Evolutionary conservation across 1,140 invertebrate species (phyloP), one percentile per base, ranked within the genome.

Genomic region (Heliconius eleuchia): DNA sequence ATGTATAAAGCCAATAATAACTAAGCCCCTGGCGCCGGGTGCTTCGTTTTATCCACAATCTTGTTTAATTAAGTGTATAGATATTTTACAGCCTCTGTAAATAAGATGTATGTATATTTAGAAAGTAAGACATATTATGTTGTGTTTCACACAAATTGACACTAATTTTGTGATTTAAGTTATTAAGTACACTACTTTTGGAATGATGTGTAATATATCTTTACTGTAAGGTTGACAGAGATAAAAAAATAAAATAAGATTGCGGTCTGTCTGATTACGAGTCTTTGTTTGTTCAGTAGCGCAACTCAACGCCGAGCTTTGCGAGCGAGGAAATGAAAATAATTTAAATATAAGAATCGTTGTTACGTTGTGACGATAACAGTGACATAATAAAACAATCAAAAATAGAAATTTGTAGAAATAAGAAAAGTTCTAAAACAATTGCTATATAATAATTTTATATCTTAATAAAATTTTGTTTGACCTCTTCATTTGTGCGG

Each of bases 1-100:
- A 34, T 77, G 76, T 72, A 39, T 55, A 13, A 30, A 34, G 46
- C 70, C 76, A 77, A 77, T 77, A 77, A 77, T 77, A 72, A 71
- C 76, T 72, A 55, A 77, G 46, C 70, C 42, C 46, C 8, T 72
- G 76, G 76, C 76, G 76, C 76, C 76, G 42, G 42, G 11, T 71
- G 71, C 37, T 72, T 72, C 55, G 50, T 71, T 77, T 77, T 70
- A 70, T 42, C 27, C n/a, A 23, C 23, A 39, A 46, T 73, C 23
- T 72, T 34, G 46, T 57, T 55, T 72, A 77, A 77, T 77, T 72
- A 71, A 71, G 76, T 55, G 70, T 50, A 52, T 77, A 71, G 37
- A 50, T 52, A 34, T 72, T 77, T 77, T 77, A 72, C 37, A 73
- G 70, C 23, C 30, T 77, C 30, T 50, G 50, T 42, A 71, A 76